phyloP scores from a whole-genome alignment of 1,140 invertebrate species.

The Drosophila fuyamai region DNA sequence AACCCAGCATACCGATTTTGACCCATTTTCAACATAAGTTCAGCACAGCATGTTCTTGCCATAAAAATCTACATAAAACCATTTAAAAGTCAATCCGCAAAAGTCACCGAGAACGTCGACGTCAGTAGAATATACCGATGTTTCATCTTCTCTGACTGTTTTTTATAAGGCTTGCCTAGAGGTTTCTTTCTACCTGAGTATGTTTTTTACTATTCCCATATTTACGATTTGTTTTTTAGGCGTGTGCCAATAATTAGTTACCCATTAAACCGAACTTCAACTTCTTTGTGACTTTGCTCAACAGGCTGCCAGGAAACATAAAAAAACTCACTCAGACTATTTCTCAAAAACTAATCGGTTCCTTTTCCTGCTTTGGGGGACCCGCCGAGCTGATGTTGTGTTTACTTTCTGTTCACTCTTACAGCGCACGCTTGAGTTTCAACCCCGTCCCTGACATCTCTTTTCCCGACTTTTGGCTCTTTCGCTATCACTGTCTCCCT shows the following conservation, averaged over 20 bases:
- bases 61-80: constrained; percentile 83
- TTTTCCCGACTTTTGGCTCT: constrained; percentile 68
- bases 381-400: constrained; percentile 18
- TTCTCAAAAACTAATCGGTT: constrained; percentile 28
- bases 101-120: constrained; percentile 44
- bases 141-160: constrained; percentile 24
- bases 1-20: constrained; percentile 16
- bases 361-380: constrained; percentile 17
- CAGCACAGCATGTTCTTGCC: constrained; percentile 52
- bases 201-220: constrained; percentile 57
- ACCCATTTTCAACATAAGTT: constrained; percentile 66
- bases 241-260: constrained; percentile 78
- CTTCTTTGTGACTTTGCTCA: constrained; percentile 33
- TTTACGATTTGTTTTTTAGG: constrained; percentile 65
- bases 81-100: constrained; percentile 83
- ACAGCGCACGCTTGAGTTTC: constrained; percentile 71
- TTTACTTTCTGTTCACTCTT: constrained; percentile 72
- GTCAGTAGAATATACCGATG: constrained; percentile 2
- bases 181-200: constrained; percentile 50
- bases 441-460: constrained; percentile 40
- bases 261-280: constrained; percentile 46
- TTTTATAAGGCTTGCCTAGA: constrained; percentile 52
- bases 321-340: constrained; percentile 63
- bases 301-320: constrained; percentile 40
- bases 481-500: constrained; percentile 56